Conservation (phyloP, 2,888 invertebrate genomes). For the Achlya flavicornis region DNA sequence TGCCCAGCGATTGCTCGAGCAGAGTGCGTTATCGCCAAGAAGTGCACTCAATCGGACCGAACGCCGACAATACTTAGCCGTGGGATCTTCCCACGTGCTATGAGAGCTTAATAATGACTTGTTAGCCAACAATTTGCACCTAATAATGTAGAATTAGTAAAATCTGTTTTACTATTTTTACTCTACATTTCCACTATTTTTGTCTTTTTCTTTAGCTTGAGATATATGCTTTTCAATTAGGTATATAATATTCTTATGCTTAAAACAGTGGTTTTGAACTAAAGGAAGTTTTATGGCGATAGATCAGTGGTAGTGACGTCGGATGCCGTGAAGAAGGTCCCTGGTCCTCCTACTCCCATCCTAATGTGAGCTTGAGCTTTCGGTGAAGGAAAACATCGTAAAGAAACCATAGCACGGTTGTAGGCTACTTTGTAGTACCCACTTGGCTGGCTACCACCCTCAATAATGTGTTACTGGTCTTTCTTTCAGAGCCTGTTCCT, state of each 20-base stretch:
- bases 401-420: no score
- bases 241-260: no score
- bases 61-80: conserved; percentile 48
- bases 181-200: conserved; percentile 6
- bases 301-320: no score
- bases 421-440: no score
- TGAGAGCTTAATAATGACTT: conserved; percentile 57
- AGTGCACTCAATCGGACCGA: conserved; percentile 62
- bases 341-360: no score
- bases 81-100: conserved; percentile 75
- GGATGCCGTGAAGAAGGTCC: no score
- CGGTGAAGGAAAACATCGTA: no score
- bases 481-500: no score
- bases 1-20: conserved; percentile 46
- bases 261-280: not conserved
- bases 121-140: conserved; percentile 66
- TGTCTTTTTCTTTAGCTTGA: conserved; percentile 20
- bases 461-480: no score
- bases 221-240: not conserved
- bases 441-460: no score
- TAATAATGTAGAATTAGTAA: conserved; percentile 23
- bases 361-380: no score
- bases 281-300: no score
- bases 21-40: conserved; percentile 62
- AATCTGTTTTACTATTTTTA: conserved; percentile 1